A percentile compares a stretch with the other conserved stretches of the same genome.
Conservation (phyloP, 2,113 vertebrate genomes). For the Caracal caracal region DNA sequence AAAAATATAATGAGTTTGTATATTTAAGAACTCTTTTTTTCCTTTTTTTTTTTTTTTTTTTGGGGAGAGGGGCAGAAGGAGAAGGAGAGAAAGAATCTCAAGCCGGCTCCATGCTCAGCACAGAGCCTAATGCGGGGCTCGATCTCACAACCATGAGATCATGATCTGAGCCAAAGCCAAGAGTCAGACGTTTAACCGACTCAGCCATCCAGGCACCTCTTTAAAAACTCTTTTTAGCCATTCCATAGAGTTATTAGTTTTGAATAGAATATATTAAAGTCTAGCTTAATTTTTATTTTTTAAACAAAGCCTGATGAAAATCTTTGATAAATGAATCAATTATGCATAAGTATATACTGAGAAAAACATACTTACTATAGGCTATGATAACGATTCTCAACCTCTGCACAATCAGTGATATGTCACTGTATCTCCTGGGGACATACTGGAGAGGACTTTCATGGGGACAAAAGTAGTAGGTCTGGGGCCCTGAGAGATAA, state of each 20-base stretch:
- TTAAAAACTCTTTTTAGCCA: neutral
- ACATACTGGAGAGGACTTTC: neutral
- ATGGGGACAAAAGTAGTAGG: neutral
- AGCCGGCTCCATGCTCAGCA: too few species aligned
- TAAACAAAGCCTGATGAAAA: neutral
- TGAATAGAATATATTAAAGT: neutral
- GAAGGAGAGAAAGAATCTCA: too few species aligned
- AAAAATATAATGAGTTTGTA: neutral
- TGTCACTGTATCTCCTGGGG: neutral
- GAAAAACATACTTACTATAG: neutral
- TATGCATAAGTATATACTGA: neutral
- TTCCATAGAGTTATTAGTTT: neutral
- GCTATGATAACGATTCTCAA: neutral
- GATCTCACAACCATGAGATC: too few species aligned
- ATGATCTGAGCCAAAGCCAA: too few species aligned
- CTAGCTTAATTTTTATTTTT: slow-evolving; percentile 34
- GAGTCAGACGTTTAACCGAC: too few species aligned
- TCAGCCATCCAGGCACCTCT: neutral
- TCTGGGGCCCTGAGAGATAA: neutral
- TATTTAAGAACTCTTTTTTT: neutral
- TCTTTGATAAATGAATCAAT: slow-evolving; percentile 11
- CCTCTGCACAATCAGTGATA: neutral
- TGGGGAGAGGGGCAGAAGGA: too few species aligned
- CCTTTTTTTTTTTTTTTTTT: too few species aligned
- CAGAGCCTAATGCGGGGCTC: too few species aligned